Conservation (phyloP, 2,888 invertebrate genomes). For the Osmoderma eremita region DNA sequence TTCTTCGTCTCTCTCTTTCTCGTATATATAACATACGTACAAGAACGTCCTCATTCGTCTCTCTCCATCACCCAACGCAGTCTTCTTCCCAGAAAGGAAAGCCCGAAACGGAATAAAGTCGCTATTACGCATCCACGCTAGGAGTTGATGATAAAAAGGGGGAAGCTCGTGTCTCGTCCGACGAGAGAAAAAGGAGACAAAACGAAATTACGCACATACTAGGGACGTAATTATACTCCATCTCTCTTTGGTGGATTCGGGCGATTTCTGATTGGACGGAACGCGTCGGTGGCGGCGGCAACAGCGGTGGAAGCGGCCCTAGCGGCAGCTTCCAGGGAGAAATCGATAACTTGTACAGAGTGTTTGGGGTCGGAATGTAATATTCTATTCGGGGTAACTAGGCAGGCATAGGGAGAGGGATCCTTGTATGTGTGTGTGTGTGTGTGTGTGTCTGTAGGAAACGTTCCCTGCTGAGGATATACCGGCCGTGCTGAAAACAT, state of each 20-base stretch:
- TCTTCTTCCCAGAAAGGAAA: conserved; percentile 16
- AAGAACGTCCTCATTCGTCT: conserved; percentile 9
- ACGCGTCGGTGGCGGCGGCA: conserved; percentile 50
- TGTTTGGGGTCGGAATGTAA: conserved; percentile 54
- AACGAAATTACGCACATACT: conserved; percentile 41
- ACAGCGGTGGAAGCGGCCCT: conserved; percentile 50
- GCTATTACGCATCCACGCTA: conserved; percentile 24
- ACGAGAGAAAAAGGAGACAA: conserved; percentile 36
- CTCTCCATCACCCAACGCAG: not conserved
- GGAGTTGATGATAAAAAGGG: conserved; percentile 34
- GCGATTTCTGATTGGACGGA: conserved; percentile 51
- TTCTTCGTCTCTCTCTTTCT: conserved; percentile 1
- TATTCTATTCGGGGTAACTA: conserved; percentile 45
- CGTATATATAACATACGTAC: too few relatives aligned
- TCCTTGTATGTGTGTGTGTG: conserved; percentile 47
- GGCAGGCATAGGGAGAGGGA: conserved; percentile 51
- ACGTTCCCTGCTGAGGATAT: conserved; percentile 50
- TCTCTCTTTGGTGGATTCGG: conserved; percentile 36
- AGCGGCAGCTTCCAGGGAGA: conserved; percentile 49
- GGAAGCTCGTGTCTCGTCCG: conserved; percentile 12
- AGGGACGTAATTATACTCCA: conserved; percentile 39
- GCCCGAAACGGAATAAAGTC: conserved; percentile 4
- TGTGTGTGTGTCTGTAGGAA: conserved; percentile 44
- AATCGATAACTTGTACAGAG: conserved; percentile 53
- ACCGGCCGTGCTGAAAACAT: conserved; percentile 52